These are phyloP conservation scores for Dendrolimus houi DNA, from an alignment of 2,888 invertebrate species.

Conservation along the genomic window DNA sequence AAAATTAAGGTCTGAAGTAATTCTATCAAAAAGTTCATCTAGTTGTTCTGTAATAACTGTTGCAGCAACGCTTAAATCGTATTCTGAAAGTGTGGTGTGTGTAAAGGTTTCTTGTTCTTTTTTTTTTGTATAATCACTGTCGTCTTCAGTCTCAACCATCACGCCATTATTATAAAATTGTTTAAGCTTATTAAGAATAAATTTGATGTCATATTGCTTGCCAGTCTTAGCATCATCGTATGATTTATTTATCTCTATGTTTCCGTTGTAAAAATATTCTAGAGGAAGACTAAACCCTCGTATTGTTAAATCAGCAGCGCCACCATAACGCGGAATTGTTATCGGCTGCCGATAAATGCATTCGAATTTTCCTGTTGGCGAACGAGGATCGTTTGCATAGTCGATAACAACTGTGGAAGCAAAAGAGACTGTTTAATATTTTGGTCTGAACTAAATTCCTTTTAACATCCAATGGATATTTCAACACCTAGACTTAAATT, in stretches of 20 bases:
- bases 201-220: constrained; percentile 32
- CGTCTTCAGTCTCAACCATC: constrained; percentile 33
- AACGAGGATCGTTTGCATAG: constrained; percentile 40
- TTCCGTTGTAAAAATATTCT: constrained; percentile 54
- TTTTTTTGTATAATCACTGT: constrained; percentile 10
- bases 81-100: constrained; percentile 24
- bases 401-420: constrained; percentile 73
- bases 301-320: constrained; percentile 36
- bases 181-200: constrained; percentile 34
- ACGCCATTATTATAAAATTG: constrained; percentile 31
- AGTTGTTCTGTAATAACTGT: constrained; percentile 30
- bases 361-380: constrained; percentile 78
- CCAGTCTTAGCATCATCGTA: constrained; percentile 26
- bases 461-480: too few relatives aligned
- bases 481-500: too few relatives aligned
- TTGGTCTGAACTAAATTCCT: too few relatives aligned
- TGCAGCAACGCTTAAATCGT: constrained; percentile 25
- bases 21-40: constrained; percentile 30
- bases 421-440: not conserved
- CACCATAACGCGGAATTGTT: constrained; percentile 36
- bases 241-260: constrained; percentile 30
- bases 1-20: constrained; percentile 19
- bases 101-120: constrained; percentile 17
- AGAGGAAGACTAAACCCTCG: constrained; percentile 38
- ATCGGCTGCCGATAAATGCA: constrained; percentile 63